Percentiles rank a stretch among this genome's conserved stretches.
Conservation (phyloP, 2,797 vertebrate genomes). For the Picus viridis region DNA sequence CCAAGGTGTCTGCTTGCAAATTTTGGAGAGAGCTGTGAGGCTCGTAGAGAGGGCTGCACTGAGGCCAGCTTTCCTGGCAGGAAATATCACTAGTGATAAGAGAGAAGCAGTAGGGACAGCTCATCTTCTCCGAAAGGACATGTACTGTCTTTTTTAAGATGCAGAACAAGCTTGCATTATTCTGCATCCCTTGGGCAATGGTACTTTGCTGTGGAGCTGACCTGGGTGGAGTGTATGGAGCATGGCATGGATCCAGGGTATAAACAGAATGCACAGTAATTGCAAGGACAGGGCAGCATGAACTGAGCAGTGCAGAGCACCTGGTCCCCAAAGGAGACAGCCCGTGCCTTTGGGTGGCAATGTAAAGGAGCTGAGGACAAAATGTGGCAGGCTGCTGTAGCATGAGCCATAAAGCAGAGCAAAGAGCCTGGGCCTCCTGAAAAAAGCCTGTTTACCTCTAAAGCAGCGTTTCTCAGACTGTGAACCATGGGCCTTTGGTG, state of each 20-base stretch:
- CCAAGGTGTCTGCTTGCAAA: slow-evolving; percentile 72
- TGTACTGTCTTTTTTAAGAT: neutral
- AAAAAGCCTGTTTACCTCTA: neutral
- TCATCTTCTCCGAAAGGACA: neutral
- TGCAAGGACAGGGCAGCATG: neutral
- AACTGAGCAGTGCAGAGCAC: neutral
- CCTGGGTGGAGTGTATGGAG: neutral
- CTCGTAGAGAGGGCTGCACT: neutral
- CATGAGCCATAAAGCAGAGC: neutral
- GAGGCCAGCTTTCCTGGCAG: neutral
- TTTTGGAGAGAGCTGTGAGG: slow-evolving; percentile 31
- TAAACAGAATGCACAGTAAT: neutral
- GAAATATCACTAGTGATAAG: neutral
- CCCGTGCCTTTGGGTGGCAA: neutral
- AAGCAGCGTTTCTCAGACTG: neutral
- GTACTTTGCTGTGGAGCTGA: neutral
- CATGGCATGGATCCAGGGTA: neutral
- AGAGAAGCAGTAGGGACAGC: neutral
- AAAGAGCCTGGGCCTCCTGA: neutral
- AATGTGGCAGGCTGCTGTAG: neutral
- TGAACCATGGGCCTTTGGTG: neutral
- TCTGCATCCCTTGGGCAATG: neutral
- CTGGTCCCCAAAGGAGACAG: neutral
- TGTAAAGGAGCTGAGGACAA: neutral
- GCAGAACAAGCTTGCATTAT: neutral